A percentile compares a stretch with the other conserved stretches of the same genome.
Evolutionary conservation across 1,140 invertebrate genomes (phyloP).

Genomic region (Microplitis demolitor): DNA sequence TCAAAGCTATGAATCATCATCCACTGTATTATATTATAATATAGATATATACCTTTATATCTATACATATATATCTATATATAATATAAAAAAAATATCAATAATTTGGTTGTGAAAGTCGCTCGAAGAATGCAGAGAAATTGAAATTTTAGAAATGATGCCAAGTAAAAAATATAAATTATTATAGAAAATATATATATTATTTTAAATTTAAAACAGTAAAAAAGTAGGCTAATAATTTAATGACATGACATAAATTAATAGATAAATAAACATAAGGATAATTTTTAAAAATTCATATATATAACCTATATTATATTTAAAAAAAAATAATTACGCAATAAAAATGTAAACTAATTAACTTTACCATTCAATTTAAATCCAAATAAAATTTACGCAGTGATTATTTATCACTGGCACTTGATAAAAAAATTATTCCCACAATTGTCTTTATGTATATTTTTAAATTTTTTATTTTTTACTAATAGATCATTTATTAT

Average conservation of each 20-base stretch:
- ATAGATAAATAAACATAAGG: not conserved
- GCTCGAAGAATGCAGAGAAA: not conserved
- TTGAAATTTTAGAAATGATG: not conserved
- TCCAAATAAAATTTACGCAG: conserved; percentile 31
- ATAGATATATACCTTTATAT: too few relatives aligned
- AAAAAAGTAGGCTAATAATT: not conserved
- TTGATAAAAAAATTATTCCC: too few relatives aligned
- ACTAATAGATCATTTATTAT: conserved; percentile 35
- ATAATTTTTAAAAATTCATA: not conserved
- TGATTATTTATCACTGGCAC: conserved; percentile 29
- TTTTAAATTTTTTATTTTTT: conserved; percentile 6
- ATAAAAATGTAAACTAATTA: not conserved
- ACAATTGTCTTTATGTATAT: too few relatives aligned
- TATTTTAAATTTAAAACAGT: not conserved
- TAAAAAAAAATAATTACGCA: conserved; percentile 25
- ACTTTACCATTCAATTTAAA: conserved; percentile 31
- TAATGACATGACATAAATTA: not conserved
- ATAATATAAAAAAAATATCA: conserved; percentile 14
- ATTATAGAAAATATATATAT: not conserved
- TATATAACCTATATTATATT: conserved; percentile 28
- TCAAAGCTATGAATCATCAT: conserved; percentile 9
- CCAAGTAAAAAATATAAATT: not conserved
- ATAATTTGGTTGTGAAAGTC: not conserved
- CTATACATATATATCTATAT: too few relatives aligned
- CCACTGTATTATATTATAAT: too few relatives aligned